Evolutionary conservation across 2,888 invertebrate genomes (phyloP).

Genomic region (Leptarthrus brevirostris): DNA sequence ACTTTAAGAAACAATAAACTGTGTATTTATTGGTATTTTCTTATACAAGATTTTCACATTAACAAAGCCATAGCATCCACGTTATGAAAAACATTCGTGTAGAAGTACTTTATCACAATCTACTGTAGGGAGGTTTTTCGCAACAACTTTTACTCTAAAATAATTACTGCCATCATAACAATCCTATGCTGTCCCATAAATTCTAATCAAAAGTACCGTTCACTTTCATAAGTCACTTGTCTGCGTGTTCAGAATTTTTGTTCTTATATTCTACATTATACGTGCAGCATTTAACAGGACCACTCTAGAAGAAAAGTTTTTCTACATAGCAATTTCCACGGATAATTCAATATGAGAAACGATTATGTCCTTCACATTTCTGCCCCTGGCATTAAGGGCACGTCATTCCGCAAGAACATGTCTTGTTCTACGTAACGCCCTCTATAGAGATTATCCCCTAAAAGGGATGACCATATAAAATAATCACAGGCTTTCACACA

Average conservation of each 20-base stretch:
- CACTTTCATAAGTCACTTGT: background rate
- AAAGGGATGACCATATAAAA: conserved; percentile 39
- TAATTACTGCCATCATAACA: too few relatives aligned
- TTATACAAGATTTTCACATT: too few relatives aligned
- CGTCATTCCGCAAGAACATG: background rate
- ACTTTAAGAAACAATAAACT: too few relatives aligned
- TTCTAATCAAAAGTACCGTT: background rate
- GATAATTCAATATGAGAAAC: conserved; percentile 42
- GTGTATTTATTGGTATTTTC: too few relatives aligned
- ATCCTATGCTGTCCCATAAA: too few relatives aligned
- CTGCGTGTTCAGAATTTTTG: background rate
- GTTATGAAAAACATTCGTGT: too few relatives aligned
- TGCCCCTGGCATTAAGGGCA: background rate
- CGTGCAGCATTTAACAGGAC: background rate
- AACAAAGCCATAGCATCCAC: too few relatives aligned
- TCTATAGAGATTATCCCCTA: conserved; percentile 14
- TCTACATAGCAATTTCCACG: conserved; percentile 8
- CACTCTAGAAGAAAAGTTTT: background rate
- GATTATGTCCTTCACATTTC: conserved; percentile 4
- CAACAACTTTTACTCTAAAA: too few relatives aligned
- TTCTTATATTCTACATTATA: background rate
- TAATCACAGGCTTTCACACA: conserved; percentile 22
- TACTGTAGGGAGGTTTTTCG: too few relatives aligned
- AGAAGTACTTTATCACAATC: too few relatives aligned
- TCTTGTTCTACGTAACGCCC: background rate